Evolutionary conservation across 2,113 vertebrate genomes (phyloP).

Genomic region (Caranx melampygus): DNA sequence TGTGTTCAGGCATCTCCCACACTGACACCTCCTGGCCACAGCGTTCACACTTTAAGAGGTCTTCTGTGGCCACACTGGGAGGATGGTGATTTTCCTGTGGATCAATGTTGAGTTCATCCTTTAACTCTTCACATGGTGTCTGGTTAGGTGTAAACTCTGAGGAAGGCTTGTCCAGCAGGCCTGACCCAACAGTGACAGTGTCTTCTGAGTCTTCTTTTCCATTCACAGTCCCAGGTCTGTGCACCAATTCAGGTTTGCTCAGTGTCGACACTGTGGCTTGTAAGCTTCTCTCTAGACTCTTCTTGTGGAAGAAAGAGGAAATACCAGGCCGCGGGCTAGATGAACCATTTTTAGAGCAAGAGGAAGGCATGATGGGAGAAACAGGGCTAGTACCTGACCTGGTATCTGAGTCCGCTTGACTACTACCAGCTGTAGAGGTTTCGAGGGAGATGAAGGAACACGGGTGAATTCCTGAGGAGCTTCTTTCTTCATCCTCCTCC

Average conservation of each 20-base stretch:
- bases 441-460: background rate
- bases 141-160: constrained; percentile 10
- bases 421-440: constrained; percentile 1
- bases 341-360: constrained; percentile 22
- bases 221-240: background rate
- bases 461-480: background rate
- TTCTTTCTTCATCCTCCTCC: constrained; percentile 2
- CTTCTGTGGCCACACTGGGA: constrained; percentile 68
- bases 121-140: constrained; percentile 16
- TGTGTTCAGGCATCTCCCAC: constrained; percentile 96
- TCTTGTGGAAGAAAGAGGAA: constrained; percentile 81
- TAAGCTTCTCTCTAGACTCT: constrained; percentile 60
- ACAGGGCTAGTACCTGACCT: no score
- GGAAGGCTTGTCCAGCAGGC: background rate
- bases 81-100: background rate
- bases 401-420: constrained; percentile 9
- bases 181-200: background rate
- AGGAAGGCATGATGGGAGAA: constrained; percentile 10
- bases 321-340: constrained; percentile 29
- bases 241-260: constrained; percentile 12
- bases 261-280: background rate
- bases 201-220: constrained; percentile 1
- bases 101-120: background rate
- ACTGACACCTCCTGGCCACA: constrained; percentile 86
- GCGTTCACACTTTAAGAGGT: constrained; percentile 87